Percentiles rank a stretch among this genome's conserved stretches.
phyloP scores from a whole-genome alignment of 2,113 vertebrate genomes.

The Prunella himalayana region DNA sequence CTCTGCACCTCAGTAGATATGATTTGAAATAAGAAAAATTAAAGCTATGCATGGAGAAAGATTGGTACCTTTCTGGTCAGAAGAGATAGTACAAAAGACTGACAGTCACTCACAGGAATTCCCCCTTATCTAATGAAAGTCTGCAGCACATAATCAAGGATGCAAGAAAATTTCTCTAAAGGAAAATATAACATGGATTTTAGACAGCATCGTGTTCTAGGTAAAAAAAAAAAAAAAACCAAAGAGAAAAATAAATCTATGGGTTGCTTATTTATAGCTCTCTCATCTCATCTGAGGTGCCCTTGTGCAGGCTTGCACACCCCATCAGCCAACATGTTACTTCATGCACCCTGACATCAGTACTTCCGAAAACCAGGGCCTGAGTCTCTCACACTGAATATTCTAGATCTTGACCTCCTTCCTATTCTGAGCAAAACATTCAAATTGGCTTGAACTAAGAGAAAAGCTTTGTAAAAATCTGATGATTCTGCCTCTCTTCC shows the following conservation, averaged over 20 bases:
- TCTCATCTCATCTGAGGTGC: background rate
- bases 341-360: background rate
- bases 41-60: background rate
- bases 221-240: background rate
- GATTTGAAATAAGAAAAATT: background rate
- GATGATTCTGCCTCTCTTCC: background rate
- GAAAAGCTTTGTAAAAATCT: background rate
- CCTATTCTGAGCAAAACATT: background rate
- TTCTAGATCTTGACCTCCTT: background rate
- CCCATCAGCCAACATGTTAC: background rate
- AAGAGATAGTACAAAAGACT: background rate
- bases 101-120: background rate
- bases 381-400: background rate
- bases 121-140: background rate
- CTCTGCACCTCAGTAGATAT: background rate
- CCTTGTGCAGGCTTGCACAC: background rate
- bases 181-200: background rate
- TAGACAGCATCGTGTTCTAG: background rate
- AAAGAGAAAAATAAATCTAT: background rate
- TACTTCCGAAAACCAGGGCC: background rate
- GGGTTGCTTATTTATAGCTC: background rate
- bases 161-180: background rate
- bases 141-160: background rate
- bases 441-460: background rate
- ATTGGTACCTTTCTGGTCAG: background rate